phyloP scores from a whole-genome alignment of 2,888 invertebrate genomes.

The Melanophora roralis region DNA sequence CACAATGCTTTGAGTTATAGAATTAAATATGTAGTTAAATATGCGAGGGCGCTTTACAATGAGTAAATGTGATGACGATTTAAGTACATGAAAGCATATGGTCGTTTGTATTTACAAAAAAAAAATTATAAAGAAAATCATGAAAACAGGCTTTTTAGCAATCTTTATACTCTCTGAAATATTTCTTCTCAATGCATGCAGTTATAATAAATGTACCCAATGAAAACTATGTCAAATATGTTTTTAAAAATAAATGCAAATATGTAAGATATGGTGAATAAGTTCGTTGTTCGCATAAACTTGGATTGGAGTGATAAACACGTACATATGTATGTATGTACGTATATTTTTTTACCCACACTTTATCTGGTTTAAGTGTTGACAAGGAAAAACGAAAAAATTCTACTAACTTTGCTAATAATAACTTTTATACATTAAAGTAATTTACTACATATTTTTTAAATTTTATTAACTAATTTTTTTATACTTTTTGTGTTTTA shows the following conservation, averaged over 20 bases:
- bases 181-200: background rate
- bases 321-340: background rate
- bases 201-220: background rate
- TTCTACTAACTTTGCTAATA: too few relatives aligned
- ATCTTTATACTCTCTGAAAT: background rate
- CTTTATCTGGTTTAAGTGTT: background rate
- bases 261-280: slow-evolving; percentile 11
- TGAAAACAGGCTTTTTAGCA: background rate
- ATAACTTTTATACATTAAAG: too few relatives aligned
- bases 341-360: background rate
- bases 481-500: background rate
- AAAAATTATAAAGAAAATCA: slow-evolving; percentile 19
- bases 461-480: too few relatives aligned
- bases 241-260: slow-evolving; percentile 2
- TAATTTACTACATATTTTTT: too few relatives aligned
- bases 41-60: slow-evolving; percentile 16
- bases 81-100: slow-evolving; percentile 8
- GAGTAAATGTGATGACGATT: background rate
- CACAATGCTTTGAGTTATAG: too few relatives aligned
- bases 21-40: background rate
- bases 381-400: too few relatives aligned
- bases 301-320: background rate
- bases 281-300: background rate
- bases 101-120: slow-evolving; percentile 14
- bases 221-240: slow-evolving; percentile 42